Base-by-base conservation (phyloP, 92 coral and sea anemone species). In the Micromussa lordhowensis region DNA sequence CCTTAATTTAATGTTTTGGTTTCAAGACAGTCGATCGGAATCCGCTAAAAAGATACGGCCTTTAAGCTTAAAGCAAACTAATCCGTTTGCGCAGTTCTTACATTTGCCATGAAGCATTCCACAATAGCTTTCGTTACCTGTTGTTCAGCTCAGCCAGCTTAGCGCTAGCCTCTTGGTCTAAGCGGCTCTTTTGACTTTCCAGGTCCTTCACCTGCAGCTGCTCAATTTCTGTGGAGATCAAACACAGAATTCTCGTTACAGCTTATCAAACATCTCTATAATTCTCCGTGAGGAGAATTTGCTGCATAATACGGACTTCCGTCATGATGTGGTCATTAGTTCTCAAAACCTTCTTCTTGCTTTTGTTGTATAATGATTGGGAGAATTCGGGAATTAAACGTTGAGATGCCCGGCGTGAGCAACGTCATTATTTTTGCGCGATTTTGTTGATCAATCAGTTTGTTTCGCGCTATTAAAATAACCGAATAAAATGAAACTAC, bases 61-160 rank as follows among this genome's bases (percentile, higher is more conserved):
- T 55, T 55, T n/a, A n/a, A n/a, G n/a, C 21, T 19, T 55, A 1
- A 3, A 15, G 57, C 57, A 51, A 51, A 51, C 17, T 3, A 51
- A 10, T 10, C 17, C 17, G 57, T 51, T 10, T 2, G 3, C 17
- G 16, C 61, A 16, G 4, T 55, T 55, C 19, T 55, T 16, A 21
- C 22, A 55, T 55, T 55, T 55, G 61, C 61, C 4, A 14, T 2
- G 16, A 55, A 55, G 22, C 22, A 55, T 55, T 68, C 4, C 24
- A 4, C 4, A 8, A 74, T 26, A 57, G 13, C 10, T 17, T 54
- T 4, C 35, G 26, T 38, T 86, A 86, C 89, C 89, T 86, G 88
- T 92, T 93, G 18, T 91, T 91, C 0, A 95, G 82, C 77, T 95
- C 98, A n/a, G 96, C 94, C 75, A 95, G 91, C 49, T 94, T 95